Evolutionary conservation across 2,113 vertebrate species (phyloP).

Genomic region (Catharus bicknelli): DNA sequence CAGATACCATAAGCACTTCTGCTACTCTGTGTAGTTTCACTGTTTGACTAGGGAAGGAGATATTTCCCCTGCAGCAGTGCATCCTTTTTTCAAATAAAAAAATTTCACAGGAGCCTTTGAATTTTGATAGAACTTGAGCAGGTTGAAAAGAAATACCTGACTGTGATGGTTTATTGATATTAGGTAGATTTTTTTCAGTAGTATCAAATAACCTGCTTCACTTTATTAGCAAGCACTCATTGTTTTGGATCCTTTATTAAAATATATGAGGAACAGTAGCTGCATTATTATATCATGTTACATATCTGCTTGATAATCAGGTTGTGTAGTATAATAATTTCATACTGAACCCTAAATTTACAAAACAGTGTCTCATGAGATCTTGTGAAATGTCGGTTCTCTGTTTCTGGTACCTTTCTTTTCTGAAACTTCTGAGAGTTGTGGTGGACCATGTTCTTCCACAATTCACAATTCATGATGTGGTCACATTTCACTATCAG

Average conservation of each 20-base stretch:
- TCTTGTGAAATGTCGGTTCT: background rate
- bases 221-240: background rate
- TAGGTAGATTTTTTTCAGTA: background rate
- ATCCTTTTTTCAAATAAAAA: background rate
- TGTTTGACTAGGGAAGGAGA: background rate
- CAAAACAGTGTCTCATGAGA: background rate
- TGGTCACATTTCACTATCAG: background rate
- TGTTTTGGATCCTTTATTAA: background rate
- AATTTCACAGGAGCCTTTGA: background rate
- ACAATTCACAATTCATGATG: background rate
- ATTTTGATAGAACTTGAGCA: background rate
- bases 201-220: background rate
- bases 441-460: background rate
- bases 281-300: background rate
- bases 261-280: background rate
- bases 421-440: background rate
- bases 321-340: background rate
- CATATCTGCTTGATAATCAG: background rate
- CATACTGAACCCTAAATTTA: background rate
- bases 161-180: background rate
- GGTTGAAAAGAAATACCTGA: background rate
- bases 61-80: background rate
- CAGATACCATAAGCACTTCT: background rate
- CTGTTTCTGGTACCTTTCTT: background rate
- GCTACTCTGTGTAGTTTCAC: background rate